Conservation (phyloP, 2,797 vertebrate species). For the Phalanger gymnotis region DNA sequence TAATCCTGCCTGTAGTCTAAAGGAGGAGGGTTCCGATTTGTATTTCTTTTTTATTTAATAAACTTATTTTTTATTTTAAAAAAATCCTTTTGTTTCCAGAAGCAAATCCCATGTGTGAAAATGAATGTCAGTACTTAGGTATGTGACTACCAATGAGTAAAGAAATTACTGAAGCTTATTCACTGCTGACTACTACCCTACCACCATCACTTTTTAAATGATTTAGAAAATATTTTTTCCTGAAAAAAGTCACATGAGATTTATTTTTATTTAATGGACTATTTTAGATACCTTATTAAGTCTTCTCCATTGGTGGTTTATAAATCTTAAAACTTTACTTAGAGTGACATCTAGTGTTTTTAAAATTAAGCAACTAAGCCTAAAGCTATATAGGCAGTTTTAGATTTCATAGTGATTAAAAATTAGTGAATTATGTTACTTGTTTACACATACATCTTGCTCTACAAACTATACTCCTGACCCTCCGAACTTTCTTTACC, state of each 20-base stretch:
- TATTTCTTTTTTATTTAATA: too few species aligned
- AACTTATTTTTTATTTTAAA: too few species aligned
- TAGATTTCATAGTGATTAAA: background rate
- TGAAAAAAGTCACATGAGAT: background rate
- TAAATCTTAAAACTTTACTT: constrained; percentile 73
- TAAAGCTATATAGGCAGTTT: background rate
- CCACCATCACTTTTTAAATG: constrained; percentile 33
- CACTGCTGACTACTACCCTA: background rate
- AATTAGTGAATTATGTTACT: background rate
- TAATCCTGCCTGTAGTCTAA: constrained; percentile 1
- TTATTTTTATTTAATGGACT: constrained; percentile 25
- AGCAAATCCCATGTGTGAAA: constrained; percentile 2
- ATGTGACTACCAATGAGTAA: background rate
- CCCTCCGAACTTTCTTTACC: background rate
- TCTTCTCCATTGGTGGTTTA: constrained; percentile 37
- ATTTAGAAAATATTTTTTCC: background rate
- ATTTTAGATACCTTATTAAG: constrained; percentile 34
- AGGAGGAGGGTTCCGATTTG: constrained; percentile 20
- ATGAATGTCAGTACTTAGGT: background rate
- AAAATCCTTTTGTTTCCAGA: constrained; percentile 33
- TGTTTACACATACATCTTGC: background rate
- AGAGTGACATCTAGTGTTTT: constrained; percentile 83
- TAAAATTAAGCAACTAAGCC: constrained; percentile 26
- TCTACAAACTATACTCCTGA: background rate
- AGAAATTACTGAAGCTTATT: background rate